Base-by-base conservation (phyloP, 2,113 vertebrate genomes). In the Dolichotis patagonum region DNA sequence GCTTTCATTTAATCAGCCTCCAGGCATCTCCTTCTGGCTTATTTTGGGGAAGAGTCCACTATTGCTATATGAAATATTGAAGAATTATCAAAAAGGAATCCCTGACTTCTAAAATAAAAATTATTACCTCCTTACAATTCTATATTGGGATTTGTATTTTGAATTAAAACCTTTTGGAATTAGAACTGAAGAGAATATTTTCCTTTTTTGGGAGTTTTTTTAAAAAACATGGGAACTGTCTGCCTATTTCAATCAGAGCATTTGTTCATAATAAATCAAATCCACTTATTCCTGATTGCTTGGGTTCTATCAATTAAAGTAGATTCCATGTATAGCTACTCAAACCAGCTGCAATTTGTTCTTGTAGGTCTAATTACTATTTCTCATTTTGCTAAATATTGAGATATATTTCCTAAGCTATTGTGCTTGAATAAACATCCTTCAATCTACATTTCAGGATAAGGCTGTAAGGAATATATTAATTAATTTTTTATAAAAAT, bases 81-180 rank as follows among this genome's bases (percentile, higher is more conserved):
- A 65, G 75, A 88, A 90, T 63, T 96, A 96, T 92, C 65, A 95
- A 92, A 92, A 92, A 69, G 3, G n/a, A 90, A 81, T 12, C 8
- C 67, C 63, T 96, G 84, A n/a, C 22, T 94, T 96, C 93, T 90
- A 94, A 96, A 92, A 96, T 88, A 87, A 95, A 97, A 97, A 95
- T 92, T 20, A 96, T 91, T 65, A 93, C 12, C 2, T n/a, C 12
- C 43, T 90, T 94, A 30, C 73, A 96, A 92, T 92, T 96, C 30
- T 77, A 54, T 49, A 88, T 52, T 93, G 54, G 54, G 83, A 94
- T 87, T 97, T 97, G 62, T 86, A 54, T 69, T 67, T 96, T 92
- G 46, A 94, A 93, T 93, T 78, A 90, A 30, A 93, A 80, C 2
- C 16, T 30, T 90, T 46, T 91, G 67, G 82, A 97, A 63, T 94